A percentile compares a stretch with the other conserved stretches of the same genome.
Conservation (phyloP, 2,797 vertebrate genomes). For the Pitangus sulphuratus region DNA sequence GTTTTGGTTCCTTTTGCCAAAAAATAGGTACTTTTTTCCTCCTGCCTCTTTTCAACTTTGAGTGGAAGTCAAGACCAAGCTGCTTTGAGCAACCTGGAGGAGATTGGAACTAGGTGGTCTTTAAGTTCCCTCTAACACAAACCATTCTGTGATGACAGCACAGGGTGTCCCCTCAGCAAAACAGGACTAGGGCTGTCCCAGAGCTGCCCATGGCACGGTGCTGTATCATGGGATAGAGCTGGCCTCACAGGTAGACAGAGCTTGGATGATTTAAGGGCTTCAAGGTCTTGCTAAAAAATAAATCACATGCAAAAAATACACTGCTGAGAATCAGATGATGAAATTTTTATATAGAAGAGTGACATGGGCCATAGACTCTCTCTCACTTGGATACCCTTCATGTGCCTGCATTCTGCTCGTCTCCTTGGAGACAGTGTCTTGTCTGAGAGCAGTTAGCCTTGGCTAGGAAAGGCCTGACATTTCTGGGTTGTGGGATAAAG, state of each 20-base stretch:
- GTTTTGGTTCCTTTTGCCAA: not conserved
- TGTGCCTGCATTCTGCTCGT: constrained; percentile 25
- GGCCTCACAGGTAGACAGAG: not conserved
- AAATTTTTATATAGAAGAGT: constrained; percentile 15
- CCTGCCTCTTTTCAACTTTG: not conserved
- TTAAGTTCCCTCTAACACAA: not conserved
- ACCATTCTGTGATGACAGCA: not conserved
- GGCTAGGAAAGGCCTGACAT: constrained; percentile 41
- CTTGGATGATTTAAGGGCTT: not conserved
- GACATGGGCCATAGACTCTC: not conserved
- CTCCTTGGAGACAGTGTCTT: constrained; percentile 67
- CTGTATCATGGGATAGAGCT: fast-evolving
- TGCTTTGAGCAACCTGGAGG: not conserved
- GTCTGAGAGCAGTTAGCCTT: constrained; percentile 54
- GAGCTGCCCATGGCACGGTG: fast-evolving
- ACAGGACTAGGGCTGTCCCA: not conserved
- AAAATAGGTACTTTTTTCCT: not conserved
- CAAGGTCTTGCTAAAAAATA: not conserved
- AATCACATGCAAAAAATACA: not conserved
- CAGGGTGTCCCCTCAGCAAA: fast-evolving
- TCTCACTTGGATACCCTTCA: constrained; percentile 55
- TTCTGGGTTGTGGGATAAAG: constrained; percentile 32
- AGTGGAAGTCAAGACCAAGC: not conserved
- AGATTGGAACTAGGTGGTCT: not conserved
- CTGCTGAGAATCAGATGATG: not conserved